Conservation (phyloP, 2,888 invertebrate genomes). For the Synanthedon myopaeformis region DNA sequence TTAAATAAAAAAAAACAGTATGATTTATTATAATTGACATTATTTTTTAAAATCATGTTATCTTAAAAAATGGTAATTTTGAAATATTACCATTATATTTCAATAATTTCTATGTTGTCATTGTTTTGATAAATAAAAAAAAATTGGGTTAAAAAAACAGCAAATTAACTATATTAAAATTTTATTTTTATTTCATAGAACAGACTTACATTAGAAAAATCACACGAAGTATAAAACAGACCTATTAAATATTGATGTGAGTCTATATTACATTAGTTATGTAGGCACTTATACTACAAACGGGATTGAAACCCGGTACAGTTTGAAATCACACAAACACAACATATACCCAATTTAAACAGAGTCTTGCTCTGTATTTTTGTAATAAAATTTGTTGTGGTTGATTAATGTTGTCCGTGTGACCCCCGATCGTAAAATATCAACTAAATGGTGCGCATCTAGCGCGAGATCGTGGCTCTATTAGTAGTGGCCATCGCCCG, state of each 20-base stretch:
- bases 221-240: constrained; percentile 69
- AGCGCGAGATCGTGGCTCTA: constrained; percentile 58
- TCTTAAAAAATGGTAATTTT: no score
- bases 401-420: constrained; percentile 39
- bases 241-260: constrained; percentile 70
- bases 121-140: no score
- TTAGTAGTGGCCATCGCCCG: constrained; percentile 89
- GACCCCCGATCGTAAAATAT: constrained; percentile 47
- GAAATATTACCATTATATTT: no score
- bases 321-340: constrained; percentile 46
- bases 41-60: no score
- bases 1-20: no score
- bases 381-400: constrained; percentile 8
- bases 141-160: no score
- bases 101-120: no score
- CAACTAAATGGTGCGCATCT: constrained; percentile 51
- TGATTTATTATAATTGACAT: no score
- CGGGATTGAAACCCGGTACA: constrained; percentile 71
- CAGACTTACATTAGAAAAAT: constrained; percentile 67
- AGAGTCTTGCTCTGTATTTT: constrained; percentile 2
- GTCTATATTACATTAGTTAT: constrained; percentile 68
- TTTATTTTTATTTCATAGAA: constrained; percentile 63
- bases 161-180: constrained; percentile 12
- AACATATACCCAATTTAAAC: constrained; percentile 42
- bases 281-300: constrained; percentile 67